Conservation (phyloP, 1,140 invertebrate species). For the Oedothorax gibbosus region DNA sequence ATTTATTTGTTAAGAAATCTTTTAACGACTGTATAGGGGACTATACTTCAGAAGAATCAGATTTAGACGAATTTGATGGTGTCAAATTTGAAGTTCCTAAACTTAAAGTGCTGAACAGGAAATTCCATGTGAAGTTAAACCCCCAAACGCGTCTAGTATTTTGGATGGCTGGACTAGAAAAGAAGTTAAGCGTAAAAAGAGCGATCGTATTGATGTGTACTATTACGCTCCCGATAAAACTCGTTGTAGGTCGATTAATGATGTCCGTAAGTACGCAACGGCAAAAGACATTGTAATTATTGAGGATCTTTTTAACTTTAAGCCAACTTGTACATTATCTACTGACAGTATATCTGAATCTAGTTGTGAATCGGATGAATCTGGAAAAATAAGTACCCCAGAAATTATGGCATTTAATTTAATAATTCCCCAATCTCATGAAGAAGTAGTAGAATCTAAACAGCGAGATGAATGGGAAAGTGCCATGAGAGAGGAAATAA, state of each 20-base stretch:
- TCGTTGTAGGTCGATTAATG: not conserved
- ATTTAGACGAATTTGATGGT: too few relatives aligned
- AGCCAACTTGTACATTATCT: not conserved
- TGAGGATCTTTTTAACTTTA: not conserved
- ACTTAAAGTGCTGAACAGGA: too few relatives aligned
- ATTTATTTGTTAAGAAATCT: too few relatives aligned
- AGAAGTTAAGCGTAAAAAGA: slow-evolving; percentile 8
- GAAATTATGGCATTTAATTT: not conserved
- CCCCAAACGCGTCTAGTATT: too few relatives aligned
- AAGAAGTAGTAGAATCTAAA: not conserved
- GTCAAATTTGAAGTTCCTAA: too few relatives aligned
- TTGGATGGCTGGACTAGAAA: not conserved
- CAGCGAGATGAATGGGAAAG: not conserved
- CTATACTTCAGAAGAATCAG: too few relatives aligned
- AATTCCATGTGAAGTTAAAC: too few relatives aligned
- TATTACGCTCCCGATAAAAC: not conserved
- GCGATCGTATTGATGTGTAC: not conserved
- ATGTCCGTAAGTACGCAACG: not conserved
- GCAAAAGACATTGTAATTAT: not conserved
- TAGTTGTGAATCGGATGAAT: not conserved
- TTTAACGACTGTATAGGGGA: too few relatives aligned
- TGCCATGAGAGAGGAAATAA: not conserved
- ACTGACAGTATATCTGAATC: not conserved
- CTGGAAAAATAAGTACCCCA: too few relatives aligned
- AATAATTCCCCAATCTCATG: not conserved